These are phyloP conservation scores for Lasioglossum vierecki DNA, from an alignment of 2,888 invertebrate species.

Conservation along the genomic window DNA sequence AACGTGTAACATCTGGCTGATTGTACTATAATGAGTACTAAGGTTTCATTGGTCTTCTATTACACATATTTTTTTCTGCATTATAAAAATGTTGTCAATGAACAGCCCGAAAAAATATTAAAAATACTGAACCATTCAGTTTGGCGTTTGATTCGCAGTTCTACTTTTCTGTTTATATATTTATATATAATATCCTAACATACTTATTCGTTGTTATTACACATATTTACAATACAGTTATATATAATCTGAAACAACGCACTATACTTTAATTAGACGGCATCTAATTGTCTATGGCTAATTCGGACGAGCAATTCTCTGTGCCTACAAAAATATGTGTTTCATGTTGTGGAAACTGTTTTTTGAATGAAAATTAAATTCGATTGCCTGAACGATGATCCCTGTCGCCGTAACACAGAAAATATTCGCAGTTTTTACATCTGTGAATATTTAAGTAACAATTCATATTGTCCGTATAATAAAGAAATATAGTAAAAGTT, in stretches of 20 bases:
- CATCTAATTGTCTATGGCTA: conserved; percentile 27
- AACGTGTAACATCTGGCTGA: conserved; percentile 5
- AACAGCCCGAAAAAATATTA: conserved; percentile 8
- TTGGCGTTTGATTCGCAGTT: conserved; percentile 37
- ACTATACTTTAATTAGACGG: conserved; percentile 21
- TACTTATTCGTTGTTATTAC: conserved; percentile 52
- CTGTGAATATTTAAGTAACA: background rate
- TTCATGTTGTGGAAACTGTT: conserved; percentile 10
- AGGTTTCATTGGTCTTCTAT: background rate
- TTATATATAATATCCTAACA: conserved; percentile 35
- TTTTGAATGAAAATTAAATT: conserved; percentile 25
- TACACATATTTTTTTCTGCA: background rate
- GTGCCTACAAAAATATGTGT: conserved; percentile 49
- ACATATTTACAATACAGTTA: conserved; percentile 49
- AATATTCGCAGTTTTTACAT: background rate
- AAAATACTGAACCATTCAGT: background rate
- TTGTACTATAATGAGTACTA: background rate
- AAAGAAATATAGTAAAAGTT: background rate
- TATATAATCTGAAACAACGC: conserved; percentile 31
- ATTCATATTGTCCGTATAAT: conserved; percentile 5
- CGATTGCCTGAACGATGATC: conserved; percentile 43
- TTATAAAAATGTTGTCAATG: background rate
- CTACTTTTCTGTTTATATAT: conserved; percentile 27
- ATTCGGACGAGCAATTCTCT: conserved; percentile 37
- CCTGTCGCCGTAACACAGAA: background rate